These are phyloP conservation scores for Glaucomys volans DNA, from an alignment of 2,113 vertebrate species.

Conservation along the genomic window DNA sequence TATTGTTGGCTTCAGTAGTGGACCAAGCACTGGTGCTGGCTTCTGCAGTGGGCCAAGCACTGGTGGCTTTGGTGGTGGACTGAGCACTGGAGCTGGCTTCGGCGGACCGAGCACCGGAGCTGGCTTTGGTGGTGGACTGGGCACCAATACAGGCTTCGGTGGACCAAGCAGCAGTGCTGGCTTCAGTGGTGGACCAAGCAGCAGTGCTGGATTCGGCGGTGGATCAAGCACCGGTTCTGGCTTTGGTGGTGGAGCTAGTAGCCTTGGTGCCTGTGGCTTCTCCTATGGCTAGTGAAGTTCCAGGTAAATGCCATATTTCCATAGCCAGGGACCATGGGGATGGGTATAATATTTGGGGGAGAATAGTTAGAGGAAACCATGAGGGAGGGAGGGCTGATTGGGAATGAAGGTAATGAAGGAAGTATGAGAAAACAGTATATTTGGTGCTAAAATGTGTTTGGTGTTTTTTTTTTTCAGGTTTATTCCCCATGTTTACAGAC, in stretches of 20 bases:
- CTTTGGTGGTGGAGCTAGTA: conserved; percentile 55
- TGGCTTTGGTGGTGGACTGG: conserved; percentile 60
- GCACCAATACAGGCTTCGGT: conserved; percentile 46
- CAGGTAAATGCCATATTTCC: conserved; percentile 59
- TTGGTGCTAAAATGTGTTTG: conserved; percentile 62
- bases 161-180: conserved; percentile 44
- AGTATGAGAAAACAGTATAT: conserved; percentile 40
- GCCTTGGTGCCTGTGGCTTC: conserved; percentile 70
- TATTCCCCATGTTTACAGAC: conserved; percentile 48
- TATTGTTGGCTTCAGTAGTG: conserved; percentile 60
- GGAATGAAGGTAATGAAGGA: conserved; percentile 3
- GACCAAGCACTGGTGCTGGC: conserved; percentile 46
- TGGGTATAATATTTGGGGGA: conserved; percentile 11
- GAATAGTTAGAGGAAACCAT: neutral
- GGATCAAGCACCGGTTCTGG: conserved; percentile 21
- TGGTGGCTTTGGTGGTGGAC: conserved; percentile 54
- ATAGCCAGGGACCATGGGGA: neutral
- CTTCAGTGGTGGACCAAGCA: conserved; percentile 36
- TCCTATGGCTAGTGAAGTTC: conserved; percentile 63
- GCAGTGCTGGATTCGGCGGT: conserved; percentile 1
- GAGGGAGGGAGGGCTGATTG: neutral
- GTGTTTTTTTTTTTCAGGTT: conserved; percentile 59
- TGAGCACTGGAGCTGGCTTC: conserved; percentile 51
- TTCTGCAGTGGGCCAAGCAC: conserved; percentile 52
- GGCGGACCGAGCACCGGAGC: conserved; percentile 35